Base-by-base conservation (phyloP, 2,797 vertebrate species). In the Megaceryle alcyon region DNA sequence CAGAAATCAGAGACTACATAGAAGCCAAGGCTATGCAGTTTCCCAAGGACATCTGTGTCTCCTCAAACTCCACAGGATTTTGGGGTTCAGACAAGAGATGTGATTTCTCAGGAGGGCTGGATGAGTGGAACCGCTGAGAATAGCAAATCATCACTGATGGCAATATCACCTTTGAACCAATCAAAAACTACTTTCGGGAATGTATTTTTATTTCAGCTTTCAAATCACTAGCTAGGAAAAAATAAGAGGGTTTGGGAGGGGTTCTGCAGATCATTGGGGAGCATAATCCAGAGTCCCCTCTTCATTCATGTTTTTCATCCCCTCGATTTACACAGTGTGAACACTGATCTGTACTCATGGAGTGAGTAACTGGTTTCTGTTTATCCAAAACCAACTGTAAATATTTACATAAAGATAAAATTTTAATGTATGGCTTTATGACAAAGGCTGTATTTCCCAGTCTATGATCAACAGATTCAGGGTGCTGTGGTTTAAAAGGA, bases 361-460 rank as follows among this genome's bases (percentile, higher is more conserved):
- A 9, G 2, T 20, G n/a, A 60, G 41, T 65, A 83, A 41, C 59
- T 63, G 39, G 65, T 90, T 76, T 93, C 80, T 93, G 72, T 90
- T 94, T 92, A 86, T 90, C 73, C 70, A 86, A 91, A 51, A 10
- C 54, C 51, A 86, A 86, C 86, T 48, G 56, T 82, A 94, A 95
- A 90, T 92, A 95, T 92, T 88, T 93, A 59, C 81, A 90, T 82
- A 84, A 90, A 96, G 73, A 91, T 92, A 92, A 95, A 86, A 90
- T 72, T 84, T 96, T 96, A 88, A 93, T 86, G 73, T 76, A 35
- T 64, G 63, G 19, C 44, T 92, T 94, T 88, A 94, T 86, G 86
- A 84, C 28, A 43, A 86, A 81, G 31, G 80, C 46, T 88, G 54
- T 76, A 86, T 83, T 86, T 91, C 90, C 70, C 80, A 79, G 80